Base-by-base conservation (phyloP, 2,113 vertebrate genomes). In the Chelonoidis abingdonii region DNA sequence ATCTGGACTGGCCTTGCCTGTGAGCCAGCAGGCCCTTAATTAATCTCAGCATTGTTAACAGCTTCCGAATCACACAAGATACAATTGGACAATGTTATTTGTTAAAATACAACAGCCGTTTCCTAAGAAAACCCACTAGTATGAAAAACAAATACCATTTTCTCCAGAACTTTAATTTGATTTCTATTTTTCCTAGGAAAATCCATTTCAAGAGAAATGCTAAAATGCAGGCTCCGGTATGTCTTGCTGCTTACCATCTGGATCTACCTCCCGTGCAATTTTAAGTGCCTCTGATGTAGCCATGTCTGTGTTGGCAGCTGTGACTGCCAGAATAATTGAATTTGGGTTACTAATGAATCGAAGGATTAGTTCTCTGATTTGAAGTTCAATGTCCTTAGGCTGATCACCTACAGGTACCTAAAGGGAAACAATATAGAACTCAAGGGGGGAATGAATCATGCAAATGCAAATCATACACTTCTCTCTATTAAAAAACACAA, bases 271-370 rank as follows among this genome's bases (percentile, higher is more conserved):
- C 2, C 99, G 98, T 24, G 99, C 99, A 90, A 99, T 99, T 97
- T 99, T 99, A 35, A 99, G 99, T 2, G 99, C 99, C 97, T 99
- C 99, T 3, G 99, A 99, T 11, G 99, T 99, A 7, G 99, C 99
- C 99, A 99, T 99, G 96, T 99, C 99, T 49, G 99, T 99, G 95
- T 99, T 99, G 86, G 99, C 99, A 80, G 99, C 99, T 5, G 99
- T 99, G 93, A 99, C 99, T 31, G 99, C 99, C 65, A 99, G 97
- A 96, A 99, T 99, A 95, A 99, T 99, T 95, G 99, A 99, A 98
- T 99, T 99, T 38, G 99, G 99, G 94, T 99, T 99, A 91, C 99
- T 98, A 98, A 99, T 99, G 98, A 99, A 99, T 49, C 99, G 99
- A 65, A 99, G 97, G 90, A 99, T 99, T 89, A 99, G 97, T 83